Evolutionary conservation across 2,113 vertebrate genomes (phyloP).

Genomic region (Alligator sinensis): DNA sequence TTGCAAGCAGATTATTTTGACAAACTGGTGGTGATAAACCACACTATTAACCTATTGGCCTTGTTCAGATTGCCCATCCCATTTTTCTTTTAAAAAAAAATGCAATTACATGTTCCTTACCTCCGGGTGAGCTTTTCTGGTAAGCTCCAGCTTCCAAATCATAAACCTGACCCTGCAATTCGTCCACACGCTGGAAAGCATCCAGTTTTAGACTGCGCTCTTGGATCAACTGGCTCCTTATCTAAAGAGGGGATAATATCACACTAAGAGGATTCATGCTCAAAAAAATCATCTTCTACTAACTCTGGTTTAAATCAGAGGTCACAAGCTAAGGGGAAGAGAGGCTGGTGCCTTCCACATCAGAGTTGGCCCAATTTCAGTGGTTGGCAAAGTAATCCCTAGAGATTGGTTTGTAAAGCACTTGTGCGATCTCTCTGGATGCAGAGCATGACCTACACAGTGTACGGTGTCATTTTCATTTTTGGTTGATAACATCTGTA

Average conservation of each 20-base stretch:
- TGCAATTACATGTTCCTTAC: slow-evolving; percentile 40
- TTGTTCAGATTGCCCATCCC: not conserved
- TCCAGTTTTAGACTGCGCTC: slow-evolving; percentile 79
- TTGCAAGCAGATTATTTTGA: not conserved
- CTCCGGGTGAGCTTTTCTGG: slow-evolving; percentile 45
- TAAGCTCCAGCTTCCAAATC: slow-evolving; percentile 41
- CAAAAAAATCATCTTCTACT: not conserved
- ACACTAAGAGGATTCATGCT: slow-evolving; percentile 5
- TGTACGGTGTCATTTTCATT: not conserved
- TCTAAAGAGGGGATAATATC: slow-evolving; percentile 48
- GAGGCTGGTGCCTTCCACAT: not conserved
- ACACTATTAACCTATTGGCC: not conserved
- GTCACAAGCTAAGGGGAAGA: not conserved
- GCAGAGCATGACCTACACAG: not conserved
- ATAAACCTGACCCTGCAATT: slow-evolving; percentile 76
- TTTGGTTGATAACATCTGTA: not conserved
- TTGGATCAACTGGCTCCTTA: slow-evolving; percentile 75
- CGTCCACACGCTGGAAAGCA: slow-evolving; percentile 78
- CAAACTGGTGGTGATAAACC: not conserved
- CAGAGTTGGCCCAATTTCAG: not conserved
- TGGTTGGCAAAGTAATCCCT: not conserved
- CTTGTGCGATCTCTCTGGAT: not conserved
- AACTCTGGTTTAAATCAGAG: not conserved
- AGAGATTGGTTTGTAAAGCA: slow-evolving; percentile 5
- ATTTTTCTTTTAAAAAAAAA: not conserved